These are phyloP conservation scores for Tor tambroides DNA, from an alignment of 2,113 vertebrate species.

Conservation along the genomic window DNA sequence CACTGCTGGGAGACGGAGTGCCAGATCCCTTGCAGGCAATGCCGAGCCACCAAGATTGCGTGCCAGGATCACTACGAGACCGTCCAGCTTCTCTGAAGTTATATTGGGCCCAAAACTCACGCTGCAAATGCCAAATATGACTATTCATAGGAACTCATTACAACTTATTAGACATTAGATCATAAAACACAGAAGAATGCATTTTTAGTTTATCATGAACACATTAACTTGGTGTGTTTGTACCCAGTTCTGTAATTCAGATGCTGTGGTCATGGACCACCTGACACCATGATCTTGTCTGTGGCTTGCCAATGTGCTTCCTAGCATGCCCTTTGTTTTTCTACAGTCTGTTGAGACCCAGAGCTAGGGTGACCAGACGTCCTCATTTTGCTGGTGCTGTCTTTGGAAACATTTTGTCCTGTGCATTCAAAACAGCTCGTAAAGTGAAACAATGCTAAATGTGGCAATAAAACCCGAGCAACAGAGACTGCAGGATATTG, in stretches of 20 bases:
- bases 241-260: neutral
- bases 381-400: neutral
- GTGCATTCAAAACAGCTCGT: too few species aligned
- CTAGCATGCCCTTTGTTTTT: neutral
- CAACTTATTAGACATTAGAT: neutral
- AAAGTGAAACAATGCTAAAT: neutral
- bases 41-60: neutral
- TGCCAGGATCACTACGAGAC: conserved; percentile 4
- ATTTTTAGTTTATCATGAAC: conserved; percentile 9
- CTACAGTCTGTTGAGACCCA: neutral
- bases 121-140: conserved; percentile 11
- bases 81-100: conserved; percentile 21
- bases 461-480: neutral
- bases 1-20: neutral
- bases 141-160: neutral
- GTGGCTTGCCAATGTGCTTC: neutral
- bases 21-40: conserved; percentile 4
- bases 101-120: neutral
- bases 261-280: neutral
- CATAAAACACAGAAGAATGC: neutral
- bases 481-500: neutral
- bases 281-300: neutral
- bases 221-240: neutral
- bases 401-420: neutral
- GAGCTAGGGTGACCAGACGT: neutral